Conservation (phyloP, 1,140 invertebrate genomes). For the Tetramorium alpestre region DNA sequence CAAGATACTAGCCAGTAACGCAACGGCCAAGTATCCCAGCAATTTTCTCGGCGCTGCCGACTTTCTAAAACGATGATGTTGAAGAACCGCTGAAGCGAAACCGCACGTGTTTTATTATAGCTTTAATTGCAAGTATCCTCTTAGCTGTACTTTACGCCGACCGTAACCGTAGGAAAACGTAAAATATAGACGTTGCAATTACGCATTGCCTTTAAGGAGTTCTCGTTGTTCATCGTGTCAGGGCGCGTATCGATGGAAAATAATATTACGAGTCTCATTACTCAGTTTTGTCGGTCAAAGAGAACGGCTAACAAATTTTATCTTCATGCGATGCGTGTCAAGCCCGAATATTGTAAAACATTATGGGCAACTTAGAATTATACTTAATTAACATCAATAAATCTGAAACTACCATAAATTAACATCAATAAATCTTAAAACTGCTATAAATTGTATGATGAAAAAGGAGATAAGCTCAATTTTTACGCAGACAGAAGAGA, state of each 20-base stretch:
- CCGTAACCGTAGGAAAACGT: slow-evolving; percentile 17
- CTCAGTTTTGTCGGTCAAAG: slow-evolving; percentile 10
- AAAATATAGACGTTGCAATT: slow-evolving; percentile 38
- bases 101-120: slow-evolving; percentile 52
- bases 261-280: slow-evolving; percentile 5
- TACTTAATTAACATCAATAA: slow-evolving; percentile 6
- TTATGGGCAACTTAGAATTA: not conserved
- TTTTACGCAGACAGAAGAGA: not conserved
- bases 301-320: slow-evolving; percentile 21
- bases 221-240: not conserved
- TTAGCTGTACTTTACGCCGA: slow-evolving; percentile 35
- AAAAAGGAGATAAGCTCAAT: not conserved
- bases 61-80: slow-evolving; percentile 44
- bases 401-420: not conserved
- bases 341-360: not conserved
- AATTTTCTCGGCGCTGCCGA: slow-evolving; percentile 42
- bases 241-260: slow-evolving; percentile 14
- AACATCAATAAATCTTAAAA: no score
- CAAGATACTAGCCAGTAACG: slow-evolving; percentile 36
- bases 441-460: not conserved
- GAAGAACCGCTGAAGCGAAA: slow-evolving; percentile 21
- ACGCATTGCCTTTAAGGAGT: slow-evolving; percentile 19
- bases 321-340: not conserved
- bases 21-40: not conserved
- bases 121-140: slow-evolving; percentile 57